phyloP scores from a whole-genome alignment of 2,888 invertebrate species.

The Sesia bembeciformis region DNA sequence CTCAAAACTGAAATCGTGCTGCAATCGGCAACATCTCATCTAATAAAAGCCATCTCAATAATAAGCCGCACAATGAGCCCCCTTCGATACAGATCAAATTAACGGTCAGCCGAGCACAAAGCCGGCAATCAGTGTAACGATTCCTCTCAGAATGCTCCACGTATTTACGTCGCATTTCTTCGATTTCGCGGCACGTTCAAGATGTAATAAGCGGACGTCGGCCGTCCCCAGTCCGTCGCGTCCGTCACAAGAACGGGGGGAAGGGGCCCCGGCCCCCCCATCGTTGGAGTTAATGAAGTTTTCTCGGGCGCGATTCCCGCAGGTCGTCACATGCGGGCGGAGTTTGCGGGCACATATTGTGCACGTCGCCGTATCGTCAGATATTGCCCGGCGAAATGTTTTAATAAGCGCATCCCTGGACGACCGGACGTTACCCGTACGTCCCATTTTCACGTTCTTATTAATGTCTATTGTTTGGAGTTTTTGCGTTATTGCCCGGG shows the following conservation, averaged over 20 bases:
- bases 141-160: slow-evolving; percentile 56
- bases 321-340: slow-evolving; percentile 71
- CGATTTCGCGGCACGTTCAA: slow-evolving; percentile 72
- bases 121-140: slow-evolving; percentile 61
- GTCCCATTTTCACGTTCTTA: slow-evolving; percentile 52
- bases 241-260: slow-evolving; percentile 20
- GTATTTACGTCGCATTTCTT: slow-evolving; percentile 72
- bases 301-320: slow-evolving; percentile 72
- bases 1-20: not conserved
- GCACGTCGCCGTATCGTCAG: slow-evolving; percentile 53
- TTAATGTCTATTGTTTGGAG: slow-evolving; percentile 72
- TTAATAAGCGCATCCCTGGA: slow-evolving; percentile 69
- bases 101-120: slow-evolving; percentile 66
- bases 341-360: slow-evolving; percentile 70
- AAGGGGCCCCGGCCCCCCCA: slow-evolving; percentile 30
- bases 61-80: slow-evolving; percentile 50
- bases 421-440: slow-evolving; percentile 20
- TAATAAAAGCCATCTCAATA: slow-evolving; percentile 53
- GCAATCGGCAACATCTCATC: slow-evolving; percentile 14
- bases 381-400: slow-evolving; percentile 71
- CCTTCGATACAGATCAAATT: slow-evolving; percentile 64
- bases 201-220: slow-evolving; percentile 67
- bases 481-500: slow-evolving; percentile 60
- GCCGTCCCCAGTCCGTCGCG: slow-evolving; percentile 54
- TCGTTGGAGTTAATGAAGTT: slow-evolving; percentile 73